Conservation (phyloP, 2,888 invertebrate genomes). For the Trissolcus brochymenae region DNA sequence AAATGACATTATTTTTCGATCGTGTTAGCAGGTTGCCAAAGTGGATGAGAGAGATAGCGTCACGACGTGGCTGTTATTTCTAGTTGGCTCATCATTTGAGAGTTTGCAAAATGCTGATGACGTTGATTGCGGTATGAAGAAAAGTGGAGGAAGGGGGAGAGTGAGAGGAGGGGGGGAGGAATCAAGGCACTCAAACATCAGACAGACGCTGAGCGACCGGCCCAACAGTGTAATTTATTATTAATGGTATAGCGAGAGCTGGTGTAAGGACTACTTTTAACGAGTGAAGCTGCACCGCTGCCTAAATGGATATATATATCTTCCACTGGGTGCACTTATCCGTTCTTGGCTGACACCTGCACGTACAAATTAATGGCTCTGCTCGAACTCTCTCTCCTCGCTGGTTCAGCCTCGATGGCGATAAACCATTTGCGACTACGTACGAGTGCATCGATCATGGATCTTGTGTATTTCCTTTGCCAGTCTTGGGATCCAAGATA, state of each 20-base stretch:
- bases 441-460: conserved; percentile 61
- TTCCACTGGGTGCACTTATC: conserved; percentile 73
- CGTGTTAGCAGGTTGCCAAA: conserved; percentile 27
- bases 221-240: conserved; percentile 49
- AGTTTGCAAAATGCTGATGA: conserved; percentile 41
- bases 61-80: conserved; percentile 9
- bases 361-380: conserved; percentile 73
- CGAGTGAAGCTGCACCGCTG: conserved; percentile 71
- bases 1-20: conserved; percentile 24
- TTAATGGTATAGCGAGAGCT: conserved; percentile 41
- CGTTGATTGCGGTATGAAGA: conserved; percentile 27
- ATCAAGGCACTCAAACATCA: conserved; percentile 38
- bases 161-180: too few relatives aligned
- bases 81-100: conserved; percentile 15
- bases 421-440: conserved; percentile 67
- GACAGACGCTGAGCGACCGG: conserved; percentile 41
- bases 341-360: conserved; percentile 74
- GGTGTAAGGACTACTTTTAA: conserved; percentile 69
- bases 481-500: conserved; percentile 5
- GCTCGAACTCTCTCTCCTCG: conserved; percentile 64
- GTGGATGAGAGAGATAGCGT: conserved; percentile 5
- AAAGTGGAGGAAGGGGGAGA: not conserved
- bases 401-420: conserved; percentile 62
- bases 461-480: conserved; percentile 49
- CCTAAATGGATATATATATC: conserved; percentile 74